These are phyloP conservation scores for Enteromius viviparus DNA, from an alignment of 2,797 vertebrate genomes.

Conservation along the genomic window DNA sequence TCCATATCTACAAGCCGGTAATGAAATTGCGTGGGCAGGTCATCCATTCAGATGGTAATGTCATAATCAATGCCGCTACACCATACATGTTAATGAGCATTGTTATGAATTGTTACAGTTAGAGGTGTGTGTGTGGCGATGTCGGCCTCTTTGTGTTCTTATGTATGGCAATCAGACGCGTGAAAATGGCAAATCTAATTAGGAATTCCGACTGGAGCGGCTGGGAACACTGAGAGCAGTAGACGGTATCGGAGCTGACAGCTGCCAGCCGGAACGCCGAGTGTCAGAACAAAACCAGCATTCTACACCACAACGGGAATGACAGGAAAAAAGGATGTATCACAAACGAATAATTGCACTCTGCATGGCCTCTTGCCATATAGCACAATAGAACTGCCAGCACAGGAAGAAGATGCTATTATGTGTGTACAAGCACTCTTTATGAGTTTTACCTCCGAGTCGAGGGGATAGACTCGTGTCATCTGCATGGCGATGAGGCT, in stretches of 20 bases:
- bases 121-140: slow-evolving; percentile 6
- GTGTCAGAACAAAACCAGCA: slow-evolving; percentile 77
- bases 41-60: slow-evolving; percentile 90
- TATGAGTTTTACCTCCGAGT: slow-evolving; percentile 75
- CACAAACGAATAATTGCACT: slow-evolving; percentile 84
- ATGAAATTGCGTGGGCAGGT: slow-evolving; percentile 82
- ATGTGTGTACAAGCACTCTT: slow-evolving; percentile 80
- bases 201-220: slow-evolving; percentile 83
- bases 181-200: slow-evolving; percentile 96
- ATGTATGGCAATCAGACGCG: slow-evolving; percentile 90
- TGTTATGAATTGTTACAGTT: slow-evolving; percentile 98
- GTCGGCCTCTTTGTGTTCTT: slow-evolving; percentile 87
- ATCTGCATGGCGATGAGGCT: slow-evolving; percentile 48
- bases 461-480: slow-evolving; percentile 57
- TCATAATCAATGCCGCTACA: slow-evolving; percentile 88
- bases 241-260: slow-evolving; percentile 82
- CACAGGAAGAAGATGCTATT: slow-evolving; percentile 81
- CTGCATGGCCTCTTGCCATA: slow-evolving; percentile 79
- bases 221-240: slow-evolving; percentile 76
- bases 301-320: slow-evolving; percentile 77
- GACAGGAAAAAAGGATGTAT: slow-evolving; percentile 80
- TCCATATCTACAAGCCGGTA: slow-evolving; percentile 83
- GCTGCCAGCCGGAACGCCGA: slow-evolving; percentile 85
- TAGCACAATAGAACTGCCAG: slow-evolving; percentile 81
- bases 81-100: slow-evolving; percentile 91